Base-by-base conservation (phyloP, 2,888 invertebrate genomes). In the Physocephala rufipes region DNA sequence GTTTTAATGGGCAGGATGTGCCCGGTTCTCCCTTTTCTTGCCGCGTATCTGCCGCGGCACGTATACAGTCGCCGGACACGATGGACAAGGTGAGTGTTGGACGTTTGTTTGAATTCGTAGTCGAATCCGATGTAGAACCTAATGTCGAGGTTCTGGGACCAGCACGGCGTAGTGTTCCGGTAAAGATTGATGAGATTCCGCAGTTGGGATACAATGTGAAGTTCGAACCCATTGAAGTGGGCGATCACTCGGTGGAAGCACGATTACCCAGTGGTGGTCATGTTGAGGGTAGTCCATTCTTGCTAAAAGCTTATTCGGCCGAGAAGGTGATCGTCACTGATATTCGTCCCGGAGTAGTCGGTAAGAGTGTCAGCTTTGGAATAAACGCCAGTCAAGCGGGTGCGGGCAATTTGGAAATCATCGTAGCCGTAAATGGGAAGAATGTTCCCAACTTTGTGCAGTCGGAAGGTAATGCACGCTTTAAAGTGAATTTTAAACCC, bases 391-490 rank as follows among this genome's bases (percentile, higher is more conserved):
- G 91, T 0, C 92, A 92, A 82, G 92, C 92, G 24, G 96, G 98
- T 74, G 97, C 97, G 64, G 98, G 98, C 28, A 98, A 98, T 86
- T 88, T 98, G 82, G 98, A 99, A 87, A 98, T 99, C 69, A 97
- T 98, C 74, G 97, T 99, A 0, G 96, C 97, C 0, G 97, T 97
- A 1, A 95, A 94, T 80, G 96, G 96, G 16, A 92, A 96, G 81
- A 99, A 99, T 86, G 97, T 99, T 19, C 98, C 98, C 13, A 99
- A 99, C 87, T 98, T 96, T 85, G 98, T 99, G 1, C 96, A 97
- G 82, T 95, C 96, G 58, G 97, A 98, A 88, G 97, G 97, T 53
- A 97, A 97, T 85, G 98, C 97, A 0, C 92, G 95, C 79, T 99
- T 99, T 82, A 92, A 92, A 86, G 92, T 92, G 0, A 97, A 98